phyloP scores from a whole-genome alignment of 37 sponge, comb jelly and placozoan species.

The Tethya wilhelma region DNA sequence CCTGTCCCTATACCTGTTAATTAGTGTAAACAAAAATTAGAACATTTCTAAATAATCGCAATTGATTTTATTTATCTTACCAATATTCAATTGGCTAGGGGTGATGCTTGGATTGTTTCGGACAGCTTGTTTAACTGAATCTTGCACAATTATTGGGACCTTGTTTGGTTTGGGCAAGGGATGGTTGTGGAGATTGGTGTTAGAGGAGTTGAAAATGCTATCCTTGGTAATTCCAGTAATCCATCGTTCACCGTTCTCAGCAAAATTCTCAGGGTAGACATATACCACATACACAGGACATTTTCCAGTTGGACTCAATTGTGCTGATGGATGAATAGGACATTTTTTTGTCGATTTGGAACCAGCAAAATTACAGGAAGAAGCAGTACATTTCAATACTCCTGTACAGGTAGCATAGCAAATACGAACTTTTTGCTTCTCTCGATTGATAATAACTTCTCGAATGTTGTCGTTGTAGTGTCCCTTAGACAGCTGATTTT shows the following conservation, averaged over 20 bases:
- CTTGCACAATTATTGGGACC: conserved; percentile 2
- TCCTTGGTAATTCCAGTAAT: conserved; percentile 13
- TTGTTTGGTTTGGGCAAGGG: conserved; percentile 6
- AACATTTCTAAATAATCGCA: not conserved
- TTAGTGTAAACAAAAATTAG: not conserved
- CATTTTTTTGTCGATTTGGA: not conserved
- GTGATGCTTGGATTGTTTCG: not conserved
- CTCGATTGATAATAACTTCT: conserved; percentile 1
- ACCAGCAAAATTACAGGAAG: not conserved
- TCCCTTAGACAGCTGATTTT: conserved; percentile 7
- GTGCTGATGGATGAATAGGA: conserved; percentile 3
- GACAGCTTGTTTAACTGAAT: conserved; percentile 5
- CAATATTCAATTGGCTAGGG: conserved; percentile 6
- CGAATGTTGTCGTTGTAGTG: not conserved
- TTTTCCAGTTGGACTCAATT: not conserved
- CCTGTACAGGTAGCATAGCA: not conserved
- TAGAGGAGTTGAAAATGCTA: not conserved
- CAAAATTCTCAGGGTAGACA: not conserved
- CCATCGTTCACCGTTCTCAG: conserved; percentile 10
- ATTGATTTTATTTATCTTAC: not conserved
- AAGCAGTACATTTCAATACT: not conserved
- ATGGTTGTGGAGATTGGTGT: not conserved
- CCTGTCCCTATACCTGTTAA: conserved; percentile 8
- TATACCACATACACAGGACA: conserved; percentile 15
- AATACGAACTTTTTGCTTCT: conserved; percentile 11